Evolutionary conservation across 2,797 vertebrate genomes (phyloP), one percentile per base, ranked within the genome.

Genomic region (Chromis chromis): DNA sequence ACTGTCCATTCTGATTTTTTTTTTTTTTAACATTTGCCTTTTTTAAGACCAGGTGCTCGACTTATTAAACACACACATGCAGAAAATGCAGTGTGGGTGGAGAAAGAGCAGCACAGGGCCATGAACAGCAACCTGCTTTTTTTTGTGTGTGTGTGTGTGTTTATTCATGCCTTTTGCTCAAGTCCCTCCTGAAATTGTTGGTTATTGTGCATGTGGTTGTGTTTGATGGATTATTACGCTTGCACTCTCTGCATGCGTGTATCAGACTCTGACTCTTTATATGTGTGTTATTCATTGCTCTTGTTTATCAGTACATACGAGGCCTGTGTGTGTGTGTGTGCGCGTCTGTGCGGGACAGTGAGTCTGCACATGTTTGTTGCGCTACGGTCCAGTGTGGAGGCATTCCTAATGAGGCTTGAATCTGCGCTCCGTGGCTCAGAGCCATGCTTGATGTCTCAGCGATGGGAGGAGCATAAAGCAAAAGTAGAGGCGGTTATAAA

Each of bases 401-500:
- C 65, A 56, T 82, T 84, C 63, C 75, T 86, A 89, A 82, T 85
- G 84, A 86, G 70, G 70, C 86, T 66, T 83, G 78, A 82, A 70
- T 83, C 67, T 79, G 78, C 2, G 17, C 67, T 73, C 61, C 66
- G 31, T 86, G 83, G 84, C 78, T 86, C 58, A 58, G 49, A 69
- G 80, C 78, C 78, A 75, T 58, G 54, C 65, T 77, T 82, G 72
- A 67, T 79, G 75, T 62, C 77, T 79, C 46, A 74, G 76, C 22
- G 25, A 48, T 52, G 70, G 79, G 70, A 77, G 64, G 60, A 77
- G 62, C 54, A 16, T 56, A 10, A 46, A 42, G 56, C 13, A n/a
- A 16, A 53, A 74, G 52, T n/a, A 16, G 22, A 21, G 24, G 62
- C 40, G 5, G 28, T 70, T 60, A 31, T 62, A 73, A 79, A 80